Percentiles rank a stretch among this genome's conserved stretches.
phyloP scores from a whole-genome alignment of 2,888 invertebrate species.

The Pimpla rufipes region DNA sequence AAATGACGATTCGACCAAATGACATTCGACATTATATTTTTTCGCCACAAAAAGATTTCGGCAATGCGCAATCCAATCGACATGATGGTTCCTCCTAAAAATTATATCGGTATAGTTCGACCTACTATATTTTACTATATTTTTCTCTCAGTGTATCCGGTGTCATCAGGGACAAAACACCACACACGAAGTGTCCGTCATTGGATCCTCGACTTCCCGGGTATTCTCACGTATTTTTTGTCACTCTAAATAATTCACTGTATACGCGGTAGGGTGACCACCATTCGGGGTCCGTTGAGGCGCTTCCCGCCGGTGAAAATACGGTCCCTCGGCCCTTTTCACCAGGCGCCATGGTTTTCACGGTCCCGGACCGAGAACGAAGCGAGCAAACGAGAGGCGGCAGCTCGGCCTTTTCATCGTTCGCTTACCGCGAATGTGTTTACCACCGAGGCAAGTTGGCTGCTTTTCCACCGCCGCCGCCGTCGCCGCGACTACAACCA shows the following conservation, averaged over 20 bases:
- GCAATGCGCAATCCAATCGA: too few species aligned
- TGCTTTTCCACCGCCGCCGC: conserved; percentile 29
- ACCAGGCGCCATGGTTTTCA: conserved; percentile 64
- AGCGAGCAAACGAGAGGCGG: conserved; percentile 62
- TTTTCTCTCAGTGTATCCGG: too few species aligned
- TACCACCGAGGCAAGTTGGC: conserved; percentile 67
- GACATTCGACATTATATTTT: too few species aligned
- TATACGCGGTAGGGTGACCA: conserved; percentile 59
- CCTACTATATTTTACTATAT: too few species aligned
- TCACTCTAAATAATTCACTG: conserved; percentile 74
- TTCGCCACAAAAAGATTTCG: too few species aligned
- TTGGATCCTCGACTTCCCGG: conserved; percentile 50
- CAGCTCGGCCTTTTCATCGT: conserved; percentile 72
- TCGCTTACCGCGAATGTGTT: conserved; percentile 74
- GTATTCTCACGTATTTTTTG: conserved; percentile 69
- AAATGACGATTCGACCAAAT: too few species aligned
- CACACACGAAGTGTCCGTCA: conserved; percentile 24
- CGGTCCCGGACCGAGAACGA: conserved; percentile 63
- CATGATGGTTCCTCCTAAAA: too few species aligned
- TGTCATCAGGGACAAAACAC: too few species aligned
- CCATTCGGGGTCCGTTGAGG: conserved; percentile 57
- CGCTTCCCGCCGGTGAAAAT: conserved; percentile 48
- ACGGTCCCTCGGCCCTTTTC: conserved; percentile 49
- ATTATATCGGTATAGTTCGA: too few species aligned
- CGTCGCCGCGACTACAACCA: conserved; percentile 28